Base-by-base conservation (phyloP, 1,140 invertebrate species). In the Eufriesea mexicana region DNA sequence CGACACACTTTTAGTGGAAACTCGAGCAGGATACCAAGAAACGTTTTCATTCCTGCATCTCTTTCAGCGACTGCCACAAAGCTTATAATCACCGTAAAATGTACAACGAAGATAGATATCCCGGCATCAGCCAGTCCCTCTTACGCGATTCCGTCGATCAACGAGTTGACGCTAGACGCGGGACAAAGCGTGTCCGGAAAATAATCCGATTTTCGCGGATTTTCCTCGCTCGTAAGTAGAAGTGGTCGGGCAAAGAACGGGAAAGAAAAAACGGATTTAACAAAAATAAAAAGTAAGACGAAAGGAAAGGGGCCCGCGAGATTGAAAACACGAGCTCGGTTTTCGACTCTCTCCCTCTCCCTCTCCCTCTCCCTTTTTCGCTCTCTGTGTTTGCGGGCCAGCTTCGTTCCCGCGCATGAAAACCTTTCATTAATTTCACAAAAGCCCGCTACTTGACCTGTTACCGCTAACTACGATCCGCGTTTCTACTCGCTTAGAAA, bases 351-450 rank as follows among this genome's bases (percentile, higher is more conserved):
- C 72, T 80, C 66, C 62, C 66, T 47, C 6, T 14, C 20, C 12
- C 9, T 35, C 35, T 35, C 35, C 4, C 1, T 35, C 67, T 80
- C 66, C 62, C 66, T 47, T 2, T 14, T 12, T 8, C 79, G 83
- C 77, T 85, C 71, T 83, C 79, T 77, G 67, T 67, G 82, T 73
- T 72, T 64, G 83, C 64, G 67, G 54, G 75, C 61, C 61, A 54
- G 61, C 59, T 51, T 28, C 57, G 28, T 5, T 64, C 79, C 75
- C 70, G 77, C 68, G 67, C 68, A 59, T 79, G 68, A 76, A 88
- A 87, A 88, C 83, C 83, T 87, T 87, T 87, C 85, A 88, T 81
- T 88, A 88, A 88, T 88, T 88, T 83, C 83, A 85, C 83, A 84
- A 71, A 88, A 85, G 78, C 66, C 54, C 25, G 67, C 61, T 28